These are phyloP conservation scores for Rhagonycha fulva DNA, from an alignment of 2,888 invertebrate species.

Conservation along the genomic window DNA sequence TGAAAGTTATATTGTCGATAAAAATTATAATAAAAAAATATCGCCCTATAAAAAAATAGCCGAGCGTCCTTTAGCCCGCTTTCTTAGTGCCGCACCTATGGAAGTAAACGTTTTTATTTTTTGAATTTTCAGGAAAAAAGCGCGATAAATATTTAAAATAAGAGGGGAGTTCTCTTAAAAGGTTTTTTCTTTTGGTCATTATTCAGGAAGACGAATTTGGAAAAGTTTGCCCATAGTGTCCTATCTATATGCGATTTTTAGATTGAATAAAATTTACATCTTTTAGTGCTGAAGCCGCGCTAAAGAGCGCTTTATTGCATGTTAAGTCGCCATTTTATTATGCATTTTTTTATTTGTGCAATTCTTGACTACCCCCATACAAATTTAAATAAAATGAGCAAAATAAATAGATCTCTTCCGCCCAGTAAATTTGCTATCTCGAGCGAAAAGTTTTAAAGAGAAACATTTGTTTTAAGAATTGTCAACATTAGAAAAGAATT, in stretches of 20 bases:
- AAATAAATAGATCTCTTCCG: conserved; percentile 7
- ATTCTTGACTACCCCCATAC: not conserved
- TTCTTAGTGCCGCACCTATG: not conserved
- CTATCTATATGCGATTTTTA: not conserved
- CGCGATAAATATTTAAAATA: conserved; percentile 17
- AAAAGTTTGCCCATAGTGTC: not conserved
- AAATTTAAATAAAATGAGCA: conserved; percentile 2
- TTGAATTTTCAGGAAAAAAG: not conserved
- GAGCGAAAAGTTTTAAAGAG: conserved; percentile 1
- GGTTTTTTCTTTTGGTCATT: conserved; percentile 5
- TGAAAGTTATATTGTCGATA: not conserved
- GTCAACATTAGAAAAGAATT: conserved; percentile 9
- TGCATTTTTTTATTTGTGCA: not conserved
- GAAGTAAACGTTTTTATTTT: not conserved
- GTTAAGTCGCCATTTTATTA: not conserved
- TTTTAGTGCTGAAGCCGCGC: not conserved
- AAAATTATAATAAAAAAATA: conserved; percentile 1
- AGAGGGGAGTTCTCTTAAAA: not conserved
- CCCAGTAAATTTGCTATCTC: conserved; percentile 12
- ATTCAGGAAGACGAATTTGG: not conserved
- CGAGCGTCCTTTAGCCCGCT: not conserved
- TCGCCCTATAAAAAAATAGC: not conserved
- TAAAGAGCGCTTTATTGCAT: not conserved
- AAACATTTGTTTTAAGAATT: conserved; percentile 10
- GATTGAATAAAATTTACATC: not conserved